A percentile compares a stretch with the other conserved stretches of the same genome.
phyloP scores from a whole-genome alignment of 2,888 invertebrate genomes.

The Campaea margaritaria region DNA sequence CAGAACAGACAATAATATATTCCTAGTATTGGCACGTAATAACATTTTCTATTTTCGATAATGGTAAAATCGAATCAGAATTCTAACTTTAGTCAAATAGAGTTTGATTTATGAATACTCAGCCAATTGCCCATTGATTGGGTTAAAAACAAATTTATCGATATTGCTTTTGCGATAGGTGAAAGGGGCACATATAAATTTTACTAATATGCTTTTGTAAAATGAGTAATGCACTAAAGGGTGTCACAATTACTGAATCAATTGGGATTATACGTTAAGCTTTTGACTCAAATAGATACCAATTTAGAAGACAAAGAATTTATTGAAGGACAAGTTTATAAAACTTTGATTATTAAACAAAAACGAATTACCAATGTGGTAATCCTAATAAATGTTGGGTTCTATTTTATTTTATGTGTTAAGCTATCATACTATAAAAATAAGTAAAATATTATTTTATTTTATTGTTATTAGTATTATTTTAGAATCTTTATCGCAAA shows the following conservation, averaged over 20 bases:
- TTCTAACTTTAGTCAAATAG: slow-evolving; percentile 48
- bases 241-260: not conserved
- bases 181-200: slow-evolving; percentile 30
- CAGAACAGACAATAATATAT: slow-evolving; percentile 1
- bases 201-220: slow-evolving; percentile 20
- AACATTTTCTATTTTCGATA: slow-evolving; percentile 45
- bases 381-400: no score
- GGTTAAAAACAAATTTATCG: slow-evolving; percentile 41
- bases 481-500: no score
- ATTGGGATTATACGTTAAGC: not conserved
- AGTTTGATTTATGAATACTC: slow-evolving; percentile 60
- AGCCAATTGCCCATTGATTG: slow-evolving; percentile 53
- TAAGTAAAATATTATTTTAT: no score
- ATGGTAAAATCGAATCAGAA: slow-evolving; percentile 43
- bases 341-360: no score
- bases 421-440: no score
- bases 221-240: slow-evolving; percentile 14
- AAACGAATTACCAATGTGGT: no score
- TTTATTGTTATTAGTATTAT: no score
- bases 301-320: not conserved
- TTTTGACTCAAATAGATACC: not conserved
- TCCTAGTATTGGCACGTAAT: slow-evolving; percentile 42
- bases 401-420: no score
- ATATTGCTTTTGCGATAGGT: slow-evolving; percentile 34
- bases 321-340: no score